Base-by-base conservation (phyloP, 2,797 vertebrate species). In the Danio jaintianensis region DNA sequence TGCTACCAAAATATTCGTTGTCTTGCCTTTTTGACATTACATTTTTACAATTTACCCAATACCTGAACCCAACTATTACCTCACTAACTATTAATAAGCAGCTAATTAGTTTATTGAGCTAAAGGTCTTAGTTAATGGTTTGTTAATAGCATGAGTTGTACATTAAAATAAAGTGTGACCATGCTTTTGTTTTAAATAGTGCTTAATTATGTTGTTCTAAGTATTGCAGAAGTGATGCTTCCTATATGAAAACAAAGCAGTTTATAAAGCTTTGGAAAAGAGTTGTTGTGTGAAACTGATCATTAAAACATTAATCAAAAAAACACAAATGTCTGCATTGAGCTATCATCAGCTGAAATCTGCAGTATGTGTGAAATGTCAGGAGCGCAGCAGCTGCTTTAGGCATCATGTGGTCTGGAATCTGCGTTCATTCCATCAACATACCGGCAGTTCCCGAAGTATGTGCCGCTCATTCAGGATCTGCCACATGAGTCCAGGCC, bases 401-500 rank as follows among this genome's bases (percentile, higher is more conserved):
- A 42, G 40, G 38, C 13, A 55, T 55, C 38, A 13, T 22, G 50
- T 4, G 12, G 50, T 71, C 55, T 42, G 50, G 38, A 71, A 71
- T 42, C n/a, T 43, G 10, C 2, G 2, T 40, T 47, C 11, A 56
- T 71, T 52, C 18, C n/a, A 56, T 43, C 52, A 43, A 52, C 52
- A 42, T 56, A 55, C 68, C 36, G 42, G 52, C 38, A 56, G 69
- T 71, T 71, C 81, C 58, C 42, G 38, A 3, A 3, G 29, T 29
- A 29, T 29, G 29, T 29, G 29, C 3, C 29, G 29, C 29, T 29
- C 29, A 29, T 45, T 29, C 56, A 76, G 71, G 71, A 67, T 61
- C 15, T 40, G 56, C 52, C 42, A 3, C 29, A 48, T 36, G 77
- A 82, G 75, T 13, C 36, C 15, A 0, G 69, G 75, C 81, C 78